A percentile compares a stretch with the other conserved stretches of the same genome.
These are phyloP conservation scores for Lepilemur ruficaudatus DNA, from an alignment of 2,797 vertebrate genomes.

Conservation along the genomic window DNA sequence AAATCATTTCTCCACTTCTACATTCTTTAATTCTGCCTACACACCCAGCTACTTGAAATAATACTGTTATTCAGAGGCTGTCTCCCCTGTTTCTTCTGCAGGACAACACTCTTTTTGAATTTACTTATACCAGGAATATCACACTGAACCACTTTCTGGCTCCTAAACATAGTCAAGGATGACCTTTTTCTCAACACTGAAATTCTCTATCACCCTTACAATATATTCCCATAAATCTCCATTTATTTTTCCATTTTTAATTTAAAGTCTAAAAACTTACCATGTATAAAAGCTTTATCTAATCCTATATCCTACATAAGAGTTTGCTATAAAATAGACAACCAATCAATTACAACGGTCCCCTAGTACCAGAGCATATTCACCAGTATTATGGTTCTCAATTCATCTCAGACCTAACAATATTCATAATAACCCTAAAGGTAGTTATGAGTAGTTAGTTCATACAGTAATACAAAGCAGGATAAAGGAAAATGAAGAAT, in stretches of 20 bases:
- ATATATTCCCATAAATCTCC: not conserved
- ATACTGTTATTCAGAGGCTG: not conserved
- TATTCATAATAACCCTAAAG: not conserved
- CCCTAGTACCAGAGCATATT: not conserved
- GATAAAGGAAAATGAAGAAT: not conserved
- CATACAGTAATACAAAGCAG: not conserved
- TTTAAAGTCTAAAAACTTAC: constrained; percentile 42
- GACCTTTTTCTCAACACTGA: constrained; percentile 34
- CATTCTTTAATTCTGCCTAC: not conserved
- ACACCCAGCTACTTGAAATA: not conserved
- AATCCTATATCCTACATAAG: not conserved
- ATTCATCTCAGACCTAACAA: not conserved
- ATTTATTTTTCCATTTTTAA: constrained; percentile 25
- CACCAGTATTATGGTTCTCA: not conserved
- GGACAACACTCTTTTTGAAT: not conserved
- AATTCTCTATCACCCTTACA: constrained; percentile 6
- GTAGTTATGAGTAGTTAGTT: not conserved
- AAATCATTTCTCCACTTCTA: not conserved
- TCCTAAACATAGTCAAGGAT: not conserved
- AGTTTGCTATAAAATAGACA: not conserved
- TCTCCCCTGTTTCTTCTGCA: not conserved
- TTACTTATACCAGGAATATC: not conserved
- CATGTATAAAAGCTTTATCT: not conserved
- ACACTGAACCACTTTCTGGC: not conserved
- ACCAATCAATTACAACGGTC: not conserved